Percentiles rank a stretch among this genome's conserved stretches.
These are phyloP conservation scores for Paramormyrops kingsleyae DNA, from an alignment of 2,113 vertebrate genomes.

Conservation along the genomic window DNA sequence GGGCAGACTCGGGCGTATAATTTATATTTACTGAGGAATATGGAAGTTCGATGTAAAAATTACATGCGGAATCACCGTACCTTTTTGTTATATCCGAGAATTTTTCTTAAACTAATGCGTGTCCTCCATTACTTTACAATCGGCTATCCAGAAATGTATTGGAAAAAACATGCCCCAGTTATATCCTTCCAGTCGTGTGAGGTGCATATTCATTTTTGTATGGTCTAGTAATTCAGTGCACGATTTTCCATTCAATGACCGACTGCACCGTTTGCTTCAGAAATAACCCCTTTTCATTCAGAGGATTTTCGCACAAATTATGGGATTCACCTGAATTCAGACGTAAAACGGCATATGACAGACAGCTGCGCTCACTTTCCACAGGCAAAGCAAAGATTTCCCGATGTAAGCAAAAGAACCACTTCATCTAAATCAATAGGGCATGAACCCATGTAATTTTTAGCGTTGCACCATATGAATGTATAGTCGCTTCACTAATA, in stretches of 20 bases:
- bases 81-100: slow-evolving; percentile 36
- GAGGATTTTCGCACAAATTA: slow-evolving; percentile 24
- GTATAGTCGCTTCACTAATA: neutral
- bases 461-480: neutral
- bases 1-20: slow-evolving; percentile 1
- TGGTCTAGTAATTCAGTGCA: neutral
- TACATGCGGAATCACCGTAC: slow-evolving; percentile 13
- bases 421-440: neutral
- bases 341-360: neutral
- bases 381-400: neutral
- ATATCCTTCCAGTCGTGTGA: slow-evolving; percentile 23
- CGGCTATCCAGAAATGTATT: slow-evolving; percentile 26
- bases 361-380: slow-evolving; percentile 1
- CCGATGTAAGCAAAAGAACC: neutral
- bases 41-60: slow-evolving; percentile 9
- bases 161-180: slow-evolving; percentile 38
- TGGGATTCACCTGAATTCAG: slow-evolving; percentile 47
- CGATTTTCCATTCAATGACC: neutral
- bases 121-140: slow-evolving; percentile 36
- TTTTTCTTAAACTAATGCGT: slow-evolving; percentile 32
- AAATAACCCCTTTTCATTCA: neutral
- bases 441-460: neutral
- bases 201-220: slow-evolving; percentile 16
- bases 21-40: slow-evolving; percentile 12
- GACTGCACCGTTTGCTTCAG: neutral